Evolutionary conservation across 2,888 invertebrate species (phyloP), one percentile per base, ranked within the genome.

Genomic region (Machimus rusticus): DNA sequence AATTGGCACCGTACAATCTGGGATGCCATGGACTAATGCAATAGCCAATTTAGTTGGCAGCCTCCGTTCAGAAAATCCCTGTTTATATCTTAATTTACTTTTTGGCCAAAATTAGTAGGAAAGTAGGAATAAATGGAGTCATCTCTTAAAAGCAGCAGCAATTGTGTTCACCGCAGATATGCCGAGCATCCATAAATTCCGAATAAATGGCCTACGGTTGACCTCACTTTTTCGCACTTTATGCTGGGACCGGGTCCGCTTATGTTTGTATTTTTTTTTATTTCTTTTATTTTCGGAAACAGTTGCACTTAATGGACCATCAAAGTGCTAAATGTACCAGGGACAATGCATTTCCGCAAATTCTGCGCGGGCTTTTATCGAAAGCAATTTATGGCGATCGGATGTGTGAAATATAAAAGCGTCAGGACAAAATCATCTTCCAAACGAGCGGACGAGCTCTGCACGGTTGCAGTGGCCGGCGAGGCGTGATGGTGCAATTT

Each of bases 171-270:
- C 82, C 82, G 37, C 82, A 55, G 79, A 79, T 79, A 79, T 31
- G 79, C 79, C 79, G 39, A 82, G 66, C 57, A 37, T 16, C 86
- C 86, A 87, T 88, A 88, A 88, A 88, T 77, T 87, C 39, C 66
- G 51, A 88, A 88, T 76, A 84, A 88, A 88, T 88, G 86, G 88
- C 86, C 76, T 57, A 66, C 77, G 88, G 88, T 82, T 88, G 87
- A 88, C 88, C 88, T 86, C 88, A 88, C 86, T 88, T 88, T 88
- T 86, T 78, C 82, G 79, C 78, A 82, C 82, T 82, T 82, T 82
- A n/a, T n/a, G 39, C 82, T 39, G 82, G 37, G 55, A 66, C 19
- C 37, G 9, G 9, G 57, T 82, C 2, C 82, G 82, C 82, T 31
- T 82, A 57, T 82, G 55, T 37, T 55, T 55, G 82, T 57, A 19